These are phyloP conservation scores for sheep (Ovis aries) DNA, from an alignment of 2,113 vertebrate genomes.

Conservation along the genomic window ARS-UI_Ramb_v3.0 NC_056057.1:97369501-97370000, in stretches of 20 bases:
- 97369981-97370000: background rate
- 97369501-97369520: background rate
- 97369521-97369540: background rate
- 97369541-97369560: background rate
- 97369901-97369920: background rate
- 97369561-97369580: background rate
- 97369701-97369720: background rate
- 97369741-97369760: background rate
- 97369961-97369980: background rate
- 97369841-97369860: background rate
- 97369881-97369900: background rate
- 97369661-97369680: background rate
- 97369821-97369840: background rate
- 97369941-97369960: background rate
- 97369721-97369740: background rate
- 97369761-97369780: background rate
- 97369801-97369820: background rate
- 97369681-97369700: background rate
- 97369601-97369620: background rate
- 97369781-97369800: background rate
- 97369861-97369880: background rate
- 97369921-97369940: background rate
- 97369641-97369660: background rate
- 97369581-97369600: fast-evolving
- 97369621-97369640: background rate